Base-by-base conservation (phyloP, 2,888 invertebrate genomes). In the Acanthosepion lycidas region DNA sequence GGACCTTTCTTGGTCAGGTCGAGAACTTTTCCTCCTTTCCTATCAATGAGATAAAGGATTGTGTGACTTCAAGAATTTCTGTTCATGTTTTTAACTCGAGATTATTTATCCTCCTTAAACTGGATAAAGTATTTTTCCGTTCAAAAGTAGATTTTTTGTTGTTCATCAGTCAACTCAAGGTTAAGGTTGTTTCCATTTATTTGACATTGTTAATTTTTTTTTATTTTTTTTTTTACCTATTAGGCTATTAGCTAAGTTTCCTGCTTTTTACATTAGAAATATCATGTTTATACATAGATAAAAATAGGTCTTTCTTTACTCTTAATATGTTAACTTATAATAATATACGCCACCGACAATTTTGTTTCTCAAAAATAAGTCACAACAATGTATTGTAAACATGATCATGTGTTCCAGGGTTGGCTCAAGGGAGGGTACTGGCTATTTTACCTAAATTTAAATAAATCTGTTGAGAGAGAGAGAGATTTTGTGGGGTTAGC, bases 401-500 rank as follows among this genome's bases (percentile, higher is more conserved):
- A 78, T 9, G n/a, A 78, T 78, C 78, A 78, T 78, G 78, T 78
- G 78, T 59, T 59, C 23, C 59, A 59, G 5, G 59, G 59, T 78
- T 78, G 78, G 78, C n/a, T 78, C 78, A 78, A 78, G 78, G 78
- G 78, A 78, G 78, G 78, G 78, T 33, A 78, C 78, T 78, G 78
- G 12, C n/a, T 78, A 78, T 78, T 64, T 64, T 64, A 59, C 59
- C 23, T 78, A 78, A n/a, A 12, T 78, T n/a, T n/a, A n/a, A 78
- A 33, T n/a, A n/a, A 78, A 33, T 78, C 59, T 33, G 15, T 78
- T 78, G 78, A n/a, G 33, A 78, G 6, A 78, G 9, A 78, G 2
- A 78, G 12, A 15, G 15, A n/a, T 78, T 78, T 6, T 55, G 55
- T 51, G 64, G 78, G 28, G 28, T 78, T 5, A 12, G 0, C 1